Base-by-base conservation (phyloP, 2,113 vertebrate genomes). In the Rhegmatorhina hoffmannsi region DNA sequence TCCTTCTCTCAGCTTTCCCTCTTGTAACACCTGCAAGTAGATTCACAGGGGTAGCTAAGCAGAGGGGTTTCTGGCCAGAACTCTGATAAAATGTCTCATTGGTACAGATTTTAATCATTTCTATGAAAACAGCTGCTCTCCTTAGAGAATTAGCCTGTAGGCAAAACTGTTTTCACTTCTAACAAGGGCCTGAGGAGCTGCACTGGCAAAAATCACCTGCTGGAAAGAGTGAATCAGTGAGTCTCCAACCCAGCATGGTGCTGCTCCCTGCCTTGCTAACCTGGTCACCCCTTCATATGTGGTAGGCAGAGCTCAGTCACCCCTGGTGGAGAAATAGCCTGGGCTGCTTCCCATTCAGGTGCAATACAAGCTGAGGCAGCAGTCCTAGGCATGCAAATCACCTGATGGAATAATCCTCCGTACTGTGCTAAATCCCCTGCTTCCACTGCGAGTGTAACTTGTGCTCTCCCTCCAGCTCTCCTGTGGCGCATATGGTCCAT, bases 101-200 rank as follows among this genome's bases (percentile, higher is more conserved):
- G 82, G 93, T 96, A 85, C 38, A 83, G 59, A 90, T 86, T 95
- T 86, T 87, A 94, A 91, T 82, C 44, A 0, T n/a, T 96, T 80
- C 73, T 94, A 90, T 90, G 87, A 91, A 91, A 91, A 85, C 90
- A 96, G 87, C 93, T 97, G 94, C 84, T 94, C 67, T 85, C 94
- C 85, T 86, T 83, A 38, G 55, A 86, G 92, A 93, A 93, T 3
- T 40, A 62, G 75, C 67, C 91, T 52, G 1, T 74, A 62, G 91
- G 90, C 92, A 92, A 91, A 87, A 68, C 55, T 7, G 0, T 93
- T 95, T 95, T 70, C 87, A 91, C 84, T 74, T 80, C 55, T 52
- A 91, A 90, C 75, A 85, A 88, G 86, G 18, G 72, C 38, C 59
- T 36, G 43, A 92, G 38, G 62, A 90, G 67, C 72, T 40, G 59